Percentiles rank a stretch among this genome's conserved stretches.
phyloP scores from a whole-genome alignment of 2,113 vertebrate species.

The Sphaerodactylus townsendi region DNA sequence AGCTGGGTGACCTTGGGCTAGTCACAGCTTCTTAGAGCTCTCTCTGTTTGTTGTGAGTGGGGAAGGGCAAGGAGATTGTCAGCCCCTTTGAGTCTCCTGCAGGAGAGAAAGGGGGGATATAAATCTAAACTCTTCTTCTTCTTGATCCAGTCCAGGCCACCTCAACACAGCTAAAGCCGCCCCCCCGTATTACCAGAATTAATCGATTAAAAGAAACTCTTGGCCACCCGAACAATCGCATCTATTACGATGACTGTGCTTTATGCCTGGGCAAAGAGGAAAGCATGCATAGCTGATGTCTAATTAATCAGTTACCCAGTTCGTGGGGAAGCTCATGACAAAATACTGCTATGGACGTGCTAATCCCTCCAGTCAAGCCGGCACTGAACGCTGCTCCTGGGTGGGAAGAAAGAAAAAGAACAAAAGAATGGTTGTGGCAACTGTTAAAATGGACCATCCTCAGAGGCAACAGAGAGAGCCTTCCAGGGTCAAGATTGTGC shows the following conservation, averaged over 20 bases:
- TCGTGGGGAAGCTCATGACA: slow-evolving; percentile 98
- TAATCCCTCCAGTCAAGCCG: slow-evolving; percentile 94
- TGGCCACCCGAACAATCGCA: not conserved
- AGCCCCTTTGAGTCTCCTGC: too few relatives aligned
- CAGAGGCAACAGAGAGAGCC: not conserved
- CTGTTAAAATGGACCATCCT: not conserved
- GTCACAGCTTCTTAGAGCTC: too few relatives aligned
- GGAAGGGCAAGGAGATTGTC: too few relatives aligned
- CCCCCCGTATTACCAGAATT: too few relatives aligned
- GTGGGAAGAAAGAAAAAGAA: not conserved
- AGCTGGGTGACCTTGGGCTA: too few relatives aligned
- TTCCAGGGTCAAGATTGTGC: not conserved
- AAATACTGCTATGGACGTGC: slow-evolving; percentile 97
- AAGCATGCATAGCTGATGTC: not conserved
- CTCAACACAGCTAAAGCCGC: not conserved
- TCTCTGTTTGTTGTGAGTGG: too few relatives aligned
- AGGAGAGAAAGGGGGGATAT: too few relatives aligned
- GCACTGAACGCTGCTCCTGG: slow-evolving; percentile 96
- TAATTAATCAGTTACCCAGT: slow-evolving; percentile 81
- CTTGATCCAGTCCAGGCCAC: too few relatives aligned
- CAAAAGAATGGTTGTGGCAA: not conserved
- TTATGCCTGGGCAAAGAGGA: not conserved
- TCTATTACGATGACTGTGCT: not conserved
- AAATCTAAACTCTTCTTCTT: too few relatives aligned
- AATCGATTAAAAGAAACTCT: too few relatives aligned